phyloP scores from a whole-genome alignment of 2,113 vertebrate species.

The Scomber japonicus region DNA sequence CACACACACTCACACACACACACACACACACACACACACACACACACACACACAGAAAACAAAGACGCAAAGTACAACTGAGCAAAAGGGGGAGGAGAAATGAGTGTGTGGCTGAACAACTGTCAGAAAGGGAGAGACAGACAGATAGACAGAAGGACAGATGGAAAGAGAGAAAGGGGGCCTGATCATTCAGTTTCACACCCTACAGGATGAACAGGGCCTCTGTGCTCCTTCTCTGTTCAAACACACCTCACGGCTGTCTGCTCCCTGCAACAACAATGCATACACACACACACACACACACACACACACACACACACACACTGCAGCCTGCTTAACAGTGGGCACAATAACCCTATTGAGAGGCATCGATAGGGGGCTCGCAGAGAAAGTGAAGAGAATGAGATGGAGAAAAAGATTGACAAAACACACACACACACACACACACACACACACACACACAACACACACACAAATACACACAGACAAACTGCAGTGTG shows the following conservation, averaged over 20 bases:
- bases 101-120: slow-evolving; percentile 34
- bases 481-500: slow-evolving; percentile 52
- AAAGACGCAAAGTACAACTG: slow-evolving; percentile 13
- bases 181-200: slow-evolving; percentile 70
- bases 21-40: slow-evolving; percentile 1
- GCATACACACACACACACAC: slow-evolving; percentile 46
- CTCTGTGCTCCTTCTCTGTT: slow-evolving; percentile 81
- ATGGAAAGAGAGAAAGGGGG: slow-evolving; percentile 51
- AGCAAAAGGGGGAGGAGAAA: not conserved
- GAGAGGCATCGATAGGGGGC: slow-evolving; percentile 69
- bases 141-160: slow-evolving; percentile 47
- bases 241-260: slow-evolving; percentile 84
- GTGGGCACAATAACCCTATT: slow-evolving; percentile 74
- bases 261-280: slow-evolving; percentile 81
- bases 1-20: slow-evolving; percentile 29
- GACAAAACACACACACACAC: slow-evolving; percentile 44
- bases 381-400: slow-evolving; percentile 57
- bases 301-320: slow-evolving; percentile 31
- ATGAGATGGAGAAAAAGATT: slow-evolving; percentile 52
- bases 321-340: slow-evolving; percentile 59
- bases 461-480: slow-evolving; percentile 39
- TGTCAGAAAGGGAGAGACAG: slow-evolving; percentile 23
- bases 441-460: slow-evolving; percentile 12
- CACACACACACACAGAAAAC: slow-evolving; percentile 16
- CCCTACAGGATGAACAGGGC: slow-evolving; percentile 77